Evolutionary conservation across 2,113 vertebrate species (phyloP), one percentile per base, ranked within the genome.

Genomic region (Phrynocephalus versicolor): DNA sequence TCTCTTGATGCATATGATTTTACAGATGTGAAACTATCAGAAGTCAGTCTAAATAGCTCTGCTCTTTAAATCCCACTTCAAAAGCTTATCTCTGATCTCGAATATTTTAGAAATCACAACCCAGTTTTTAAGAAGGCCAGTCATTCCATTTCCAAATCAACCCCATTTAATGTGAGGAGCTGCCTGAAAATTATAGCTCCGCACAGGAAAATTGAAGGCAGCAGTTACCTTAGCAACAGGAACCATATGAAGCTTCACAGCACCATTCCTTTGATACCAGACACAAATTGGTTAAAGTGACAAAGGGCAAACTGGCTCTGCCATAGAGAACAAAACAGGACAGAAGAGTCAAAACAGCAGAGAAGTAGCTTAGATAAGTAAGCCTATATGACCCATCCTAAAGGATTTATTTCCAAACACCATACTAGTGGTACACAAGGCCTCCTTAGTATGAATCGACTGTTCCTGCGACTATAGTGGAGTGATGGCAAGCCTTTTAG

Each of bases 161-260:
- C 27, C 33, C 55, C 51, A 74, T 57, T 76, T 64, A 23, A 67
- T 37, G 41, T 51, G 72, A 78, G 64, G 45, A 70, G 33, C 35
- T 51, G 39, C 58, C 51, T 30, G 51, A 70, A 79, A 85, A 85
- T 15, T 37, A 12, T 33, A 14, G 23, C 35, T 79, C 12, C 45
- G 33, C 51, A 79, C n/a, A 64, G 83, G 15, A 85, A 79, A 33
- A 2, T 12, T 60, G 81, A 73, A 72, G 14, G 70, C 69, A 83
- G 81, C 57, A 41, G 65, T 85, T 85, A 70, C 84, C 84, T 33
- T 85, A 62, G 84, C 84, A 85, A 85, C 75, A 23, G 37, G 35
- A 79, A 9, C 37, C 16, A 6, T 57, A 33, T 58, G 27, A 79
- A 85, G 45, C 65, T 27, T 62, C 75, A 41, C 27, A 30, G 65